These are phyloP conservation scores for Conomelus anceps DNA, from an alignment of 2,888 invertebrate genomes.

Conservation along the genomic window DNA sequence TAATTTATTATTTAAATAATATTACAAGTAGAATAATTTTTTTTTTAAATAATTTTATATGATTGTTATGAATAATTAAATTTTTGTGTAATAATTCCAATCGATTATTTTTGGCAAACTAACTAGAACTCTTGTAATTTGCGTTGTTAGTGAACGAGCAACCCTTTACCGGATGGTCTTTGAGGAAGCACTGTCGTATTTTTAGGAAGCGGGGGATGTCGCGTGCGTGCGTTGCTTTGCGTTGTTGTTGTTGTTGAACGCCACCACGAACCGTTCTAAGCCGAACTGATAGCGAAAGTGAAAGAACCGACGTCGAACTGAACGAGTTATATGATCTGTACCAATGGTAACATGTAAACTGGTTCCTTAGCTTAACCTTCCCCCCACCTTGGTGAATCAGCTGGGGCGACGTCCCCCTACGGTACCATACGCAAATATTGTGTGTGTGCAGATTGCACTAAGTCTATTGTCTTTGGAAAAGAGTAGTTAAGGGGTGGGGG, in stretches of 20 bases:
- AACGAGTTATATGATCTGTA: not conserved
- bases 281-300: not conserved
- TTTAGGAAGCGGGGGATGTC: not conserved
- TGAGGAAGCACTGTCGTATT: not conserved
- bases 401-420: not conserved
- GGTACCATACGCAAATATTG: not conserved
- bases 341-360: not conserved
- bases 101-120: no score
- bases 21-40: no score
- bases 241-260: not conserved
- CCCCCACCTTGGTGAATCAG: not conserved
- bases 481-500: not conserved
- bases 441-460: not conserved
- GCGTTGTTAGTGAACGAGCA: not conserved
- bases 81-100: no score
- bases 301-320: not conserved
- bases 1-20: no score
- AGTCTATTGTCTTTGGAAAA: not conserved
- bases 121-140: not conserved
- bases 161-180: not conserved
- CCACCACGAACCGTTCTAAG: not conserved
- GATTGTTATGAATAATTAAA: no score
- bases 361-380: not conserved
- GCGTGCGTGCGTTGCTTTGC: not conserved
- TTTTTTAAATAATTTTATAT: no score